These are phyloP conservation scores for Pseudachorutes palmiensis DNA, from an alignment of 1,140 invertebrate species.

Conservation along the genomic window DNA sequence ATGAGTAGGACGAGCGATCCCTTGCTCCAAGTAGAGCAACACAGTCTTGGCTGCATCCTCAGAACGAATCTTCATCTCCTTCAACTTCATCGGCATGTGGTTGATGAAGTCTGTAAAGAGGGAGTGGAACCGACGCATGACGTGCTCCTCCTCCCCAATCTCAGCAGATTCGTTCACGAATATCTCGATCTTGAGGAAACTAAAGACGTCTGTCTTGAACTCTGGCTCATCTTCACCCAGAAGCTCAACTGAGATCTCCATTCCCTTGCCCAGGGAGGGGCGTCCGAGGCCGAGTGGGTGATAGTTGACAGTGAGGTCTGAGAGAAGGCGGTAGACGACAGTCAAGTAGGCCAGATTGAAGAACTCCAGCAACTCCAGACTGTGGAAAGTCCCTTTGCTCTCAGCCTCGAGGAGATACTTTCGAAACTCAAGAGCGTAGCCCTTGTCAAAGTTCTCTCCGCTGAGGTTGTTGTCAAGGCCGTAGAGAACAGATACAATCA, in stretches of 20 bases:
- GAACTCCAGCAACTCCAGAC: conserved; percentile 24
- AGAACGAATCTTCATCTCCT: conserved; percentile 62
- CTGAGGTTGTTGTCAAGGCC: conserved; percentile 44
- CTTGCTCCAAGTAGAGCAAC: conserved; percentile 54
- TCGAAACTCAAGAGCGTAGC: conserved; percentile 22
- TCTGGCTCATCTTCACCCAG: conserved; percentile 30
- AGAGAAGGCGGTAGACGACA: conserved; percentile 16
- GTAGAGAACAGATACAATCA: conserved; percentile 49
- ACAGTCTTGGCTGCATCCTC: conserved; percentile 80
- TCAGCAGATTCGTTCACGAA: conserved; percentile 15
- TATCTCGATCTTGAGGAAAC: conserved; percentile 27
- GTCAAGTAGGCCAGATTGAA: conserved; percentile 23
- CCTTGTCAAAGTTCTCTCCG: conserved; percentile 8
- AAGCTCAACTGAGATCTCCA: neutral
- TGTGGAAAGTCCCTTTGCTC: conserved; percentile 12
- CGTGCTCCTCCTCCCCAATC: conserved; percentile 18
- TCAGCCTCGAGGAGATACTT: conserved; percentile 29
- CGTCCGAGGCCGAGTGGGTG: neutral
- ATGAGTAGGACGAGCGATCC: conserved; percentile 19
- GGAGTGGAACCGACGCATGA: conserved; percentile 70
- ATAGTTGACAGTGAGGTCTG: neutral
- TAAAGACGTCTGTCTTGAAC: conserved; percentile 31
- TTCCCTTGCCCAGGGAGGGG: neutral
- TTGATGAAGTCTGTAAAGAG: conserved; percentile 87
- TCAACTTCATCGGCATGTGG: conserved; percentile 82